Percentiles rank a stretch among this genome's conserved stretches.
These are phyloP conservation scores for Phrynocephalus vlangalii DNA, from an alignment of 2,797 vertebrate species.

Conservation along the genomic window DNA sequence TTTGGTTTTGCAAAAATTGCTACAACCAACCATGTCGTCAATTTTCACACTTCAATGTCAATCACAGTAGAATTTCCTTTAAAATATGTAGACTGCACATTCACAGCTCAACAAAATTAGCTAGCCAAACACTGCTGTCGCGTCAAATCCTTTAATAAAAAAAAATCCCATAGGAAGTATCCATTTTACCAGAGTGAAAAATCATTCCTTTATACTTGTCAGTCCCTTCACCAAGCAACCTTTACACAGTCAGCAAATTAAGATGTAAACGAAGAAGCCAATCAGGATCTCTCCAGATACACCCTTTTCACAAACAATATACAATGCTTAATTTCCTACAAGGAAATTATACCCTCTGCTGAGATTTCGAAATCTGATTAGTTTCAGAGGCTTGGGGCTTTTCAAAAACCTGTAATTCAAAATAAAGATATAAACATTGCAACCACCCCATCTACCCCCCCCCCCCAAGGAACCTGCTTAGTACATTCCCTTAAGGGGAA, in stretches of 20 bases:
- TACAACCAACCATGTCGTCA: conserved; percentile 14
- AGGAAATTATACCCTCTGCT: conserved; percentile 70
- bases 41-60: conserved; percentile 26
- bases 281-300: conserved; percentile 67
- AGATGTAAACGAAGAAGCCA: conserved; percentile 61
- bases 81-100: background rate
- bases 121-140: conserved; percentile 45
- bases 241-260: conserved; percentile 67
- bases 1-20: conserved; percentile 13
- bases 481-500: conserved; percentile 51
- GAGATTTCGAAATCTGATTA: conserved; percentile 73
- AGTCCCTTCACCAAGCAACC: conserved; percentile 57
- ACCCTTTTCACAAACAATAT: conserved; percentile 68
- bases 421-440: conserved; percentile 67
- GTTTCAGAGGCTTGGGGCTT: conserved; percentile 62
- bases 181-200: conserved; percentile 55
- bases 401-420: conserved; percentile 65
- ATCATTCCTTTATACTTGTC: conserved; percentile 61
- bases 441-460: conserved; percentile 40
- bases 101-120: conserved; percentile 50
- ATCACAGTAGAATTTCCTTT: background rate
- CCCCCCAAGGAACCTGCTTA: conserved; percentile 63
- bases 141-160: conserved; percentile 11
- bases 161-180: conserved; percentile 60
- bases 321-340: conserved; percentile 72